A percentile compares a stretch with the other conserved stretches of the same genome.
These are phyloP conservation scores for Phyllotis vaccarum DNA, from an alignment of 2,797 vertebrate genomes.

Conservation along the genomic window DNA sequence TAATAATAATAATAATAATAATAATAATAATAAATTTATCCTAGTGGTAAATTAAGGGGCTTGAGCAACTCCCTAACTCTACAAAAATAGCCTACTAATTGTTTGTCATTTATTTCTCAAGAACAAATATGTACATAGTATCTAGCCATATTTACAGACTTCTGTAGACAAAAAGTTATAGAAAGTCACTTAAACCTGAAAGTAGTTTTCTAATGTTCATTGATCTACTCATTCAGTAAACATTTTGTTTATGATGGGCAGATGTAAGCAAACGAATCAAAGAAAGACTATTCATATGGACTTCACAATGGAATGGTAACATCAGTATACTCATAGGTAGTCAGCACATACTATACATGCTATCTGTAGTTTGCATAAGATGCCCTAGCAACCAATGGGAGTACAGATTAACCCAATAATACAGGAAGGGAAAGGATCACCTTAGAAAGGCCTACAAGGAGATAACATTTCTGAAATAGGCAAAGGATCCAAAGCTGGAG, in stretches of 20 bases:
- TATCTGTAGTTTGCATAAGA: not conserved
- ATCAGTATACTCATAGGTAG: not conserved
- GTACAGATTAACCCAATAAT: not conserved
- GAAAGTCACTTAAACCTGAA: not conserved
- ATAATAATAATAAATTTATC: slow-evolving; percentile 19
- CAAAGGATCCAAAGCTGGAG: not conserved
- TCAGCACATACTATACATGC: not conserved
- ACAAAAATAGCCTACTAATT: slow-evolving; percentile 18
- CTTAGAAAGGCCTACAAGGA: not conserved
- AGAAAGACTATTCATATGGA: not conserved
- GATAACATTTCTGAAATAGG: not conserved
- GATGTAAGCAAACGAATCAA: not conserved
- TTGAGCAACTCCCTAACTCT: not conserved
- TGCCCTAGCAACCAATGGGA: not conserved
- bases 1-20: no score
- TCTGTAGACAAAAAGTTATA: not conserved
- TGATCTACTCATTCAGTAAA: slow-evolving; percentile 9
- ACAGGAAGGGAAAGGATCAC: not conserved
- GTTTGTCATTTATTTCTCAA: not conserved
- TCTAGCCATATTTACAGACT: not conserved
- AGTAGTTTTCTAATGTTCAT: not conserved
- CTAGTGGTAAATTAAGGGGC: not conserved
- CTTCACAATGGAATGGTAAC: not conserved
- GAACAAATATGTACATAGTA: slow-evolving; percentile 7
- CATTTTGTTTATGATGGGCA: not conserved